Base-by-base conservation (phyloP, 2,888 invertebrate species). In the Nematopogon swammerdamellus region DNA sequence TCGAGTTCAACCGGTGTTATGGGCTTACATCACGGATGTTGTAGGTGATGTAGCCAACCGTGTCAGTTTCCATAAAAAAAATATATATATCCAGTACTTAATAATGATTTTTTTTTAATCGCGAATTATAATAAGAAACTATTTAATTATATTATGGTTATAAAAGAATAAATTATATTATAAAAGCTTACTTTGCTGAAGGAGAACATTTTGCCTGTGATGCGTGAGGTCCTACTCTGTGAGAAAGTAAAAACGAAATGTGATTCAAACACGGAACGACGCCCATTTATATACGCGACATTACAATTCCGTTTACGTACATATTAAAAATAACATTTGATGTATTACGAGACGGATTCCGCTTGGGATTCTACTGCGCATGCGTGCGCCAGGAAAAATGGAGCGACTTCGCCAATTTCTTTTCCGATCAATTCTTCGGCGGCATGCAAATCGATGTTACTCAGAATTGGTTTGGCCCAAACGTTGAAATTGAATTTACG, bases 201-300 rank as follows among this genome's bases (percentile, higher is more conserved):
- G 65, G 75, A 70, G 64, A 71, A 71, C 79, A 79, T 79, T 61
- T 73, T 76, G 73, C 68, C 66, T 72, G 60, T 49, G 64, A 64
- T 64, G 60, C 52, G 59, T 61, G 60, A 59, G 58, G 67, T 75
- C 76, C 77, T 79, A 77, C 74, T 74, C 72, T 64, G 59, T 58
- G 58, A 66, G 67, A 68, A 68, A 71, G 68, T 14, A 36, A 72
- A 66, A 67, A 72, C 68, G 65, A 66, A 61, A 58, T 66, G 67
- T 79, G 77, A 75, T 68, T 55, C 61, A 61, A 57, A 54, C 54
- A 57, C 61, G 61, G 67, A 72, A 69, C 67, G 64, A 57, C 59
- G 58, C 51, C 58, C 61, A 64, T 71, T 77, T 79, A 65, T 79
- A 79, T 79, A 79, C 68, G 57, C 54, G 61, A 65, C 68, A 72